Base-by-base conservation (phyloP, 1,140 invertebrate species). In the Apis laboriosa region DNA sequence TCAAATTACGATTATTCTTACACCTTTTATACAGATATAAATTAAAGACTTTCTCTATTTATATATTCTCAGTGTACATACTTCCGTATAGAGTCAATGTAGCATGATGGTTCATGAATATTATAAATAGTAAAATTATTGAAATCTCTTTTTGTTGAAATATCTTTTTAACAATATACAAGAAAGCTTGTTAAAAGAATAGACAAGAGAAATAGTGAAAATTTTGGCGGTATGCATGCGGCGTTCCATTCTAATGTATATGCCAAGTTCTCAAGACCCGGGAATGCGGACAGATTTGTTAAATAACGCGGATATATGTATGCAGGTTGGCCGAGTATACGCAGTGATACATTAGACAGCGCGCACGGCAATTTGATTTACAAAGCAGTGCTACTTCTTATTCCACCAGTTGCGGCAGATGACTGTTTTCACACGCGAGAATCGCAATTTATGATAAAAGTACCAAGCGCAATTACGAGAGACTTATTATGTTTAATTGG, bases 371-470 rank as follows among this genome's bases (percentile, higher is more conserved):
- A 80, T 80, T 74, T 81, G 80, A 81, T 76, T 81, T 67, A 81
- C 73, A 77, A 82, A 77, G 74, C 73, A 82, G 74, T 43, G 73
- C 64, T 82, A 82, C 73, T 77, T 82, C 73, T 77, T 81, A 55
- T 67, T 81, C 34, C 73, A 77, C 43, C 43, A 21, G 53, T 51
- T 68, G 43, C 49, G 11, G 24, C 56, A 21, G 66, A 81, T 83
- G 76, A 86, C 71, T 75, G 78, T 87, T 87, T 87, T 86, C 80
- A 76, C 84, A 86, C 80, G 72, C 61, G 70, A 78, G 61, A 60
- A 80, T 77, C 28, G 70, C 51, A 56, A 77, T 53, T 34, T 66
- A 28, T 7, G 15, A 60, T 43, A 15, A 68, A 68, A 56, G 56
- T 61, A 43, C 63, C 61, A n/a, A 11, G 9, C 4, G n/a, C 78